Conservation (phyloP, 1,140 invertebrate genomes). For the Xylocopa sonorina region DNA sequence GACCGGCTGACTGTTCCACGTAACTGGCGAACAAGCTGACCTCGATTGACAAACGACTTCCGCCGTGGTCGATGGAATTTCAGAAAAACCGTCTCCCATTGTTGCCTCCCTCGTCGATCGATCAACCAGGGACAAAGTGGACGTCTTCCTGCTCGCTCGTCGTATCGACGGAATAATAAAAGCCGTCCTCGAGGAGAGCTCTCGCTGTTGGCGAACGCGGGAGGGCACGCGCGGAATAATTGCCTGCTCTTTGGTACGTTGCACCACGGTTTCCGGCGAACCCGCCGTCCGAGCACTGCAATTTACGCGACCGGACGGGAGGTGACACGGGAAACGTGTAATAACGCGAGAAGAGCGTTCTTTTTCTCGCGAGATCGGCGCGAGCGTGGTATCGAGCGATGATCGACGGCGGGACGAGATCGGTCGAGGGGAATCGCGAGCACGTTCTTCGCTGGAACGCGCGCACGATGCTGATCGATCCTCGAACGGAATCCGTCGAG, state of each 20-base stretch:
- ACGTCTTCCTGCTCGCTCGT: not conserved
- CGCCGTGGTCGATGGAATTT: not conserved
- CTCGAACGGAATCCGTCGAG: not conserved
- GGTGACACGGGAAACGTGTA: slow-evolving; percentile 32
- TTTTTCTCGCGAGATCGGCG: slow-evolving; percentile 37
- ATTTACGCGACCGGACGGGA: slow-evolving; percentile 46
- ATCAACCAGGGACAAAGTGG: not conserved
- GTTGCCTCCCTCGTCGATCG: not conserved
- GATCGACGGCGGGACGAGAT: not conserved
- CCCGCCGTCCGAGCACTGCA: not conserved
- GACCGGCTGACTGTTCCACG: too few relatives aligned
- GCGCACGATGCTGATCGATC: slow-evolving; percentile 11
- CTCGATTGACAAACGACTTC: not conserved
- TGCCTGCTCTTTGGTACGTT: slow-evolving; percentile 23
- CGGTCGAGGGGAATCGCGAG: slow-evolving; percentile 17
- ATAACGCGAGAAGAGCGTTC: slow-evolving; percentile 31
- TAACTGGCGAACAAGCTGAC: too few relatives aligned
- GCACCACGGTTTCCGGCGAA: slow-evolving; percentile 6
- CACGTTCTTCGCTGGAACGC: slow-evolving; percentile 12
- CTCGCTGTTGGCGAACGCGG: not conserved
- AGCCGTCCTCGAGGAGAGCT: too few relatives aligned
- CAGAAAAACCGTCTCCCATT: not conserved
- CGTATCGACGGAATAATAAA: slow-evolving; percentile 7
- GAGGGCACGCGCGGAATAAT: slow-evolving; percentile 31
- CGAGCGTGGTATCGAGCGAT: slow-evolving; percentile 3